These are phyloP conservation scores for Trematomus loennbergii DNA, from an alignment of 2,113 vertebrate species.

Conservation along the genomic window DNA sequence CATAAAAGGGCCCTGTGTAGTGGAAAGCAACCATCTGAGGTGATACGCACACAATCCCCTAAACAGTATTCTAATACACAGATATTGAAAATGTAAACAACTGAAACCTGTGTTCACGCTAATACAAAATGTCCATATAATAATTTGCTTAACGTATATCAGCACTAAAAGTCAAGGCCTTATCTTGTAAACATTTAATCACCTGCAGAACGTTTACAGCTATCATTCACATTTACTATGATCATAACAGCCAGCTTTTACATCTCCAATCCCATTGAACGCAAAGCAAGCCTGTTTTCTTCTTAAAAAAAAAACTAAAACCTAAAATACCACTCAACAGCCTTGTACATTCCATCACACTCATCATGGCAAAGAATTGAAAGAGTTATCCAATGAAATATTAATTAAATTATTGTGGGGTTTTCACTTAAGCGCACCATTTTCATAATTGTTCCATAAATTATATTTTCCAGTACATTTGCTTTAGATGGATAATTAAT, in stretches of 20 bases:
- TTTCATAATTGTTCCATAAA: conserved; percentile 92
- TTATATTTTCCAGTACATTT: conserved; percentile 99
- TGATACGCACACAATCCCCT: conserved; percentile 35
- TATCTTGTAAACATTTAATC: conserved; percentile 67
- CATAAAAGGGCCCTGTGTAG: conserved; percentile 70
- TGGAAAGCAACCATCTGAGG: conserved; percentile 40
- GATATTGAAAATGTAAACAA: conserved; percentile 10
- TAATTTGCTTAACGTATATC: conserved; percentile 62
- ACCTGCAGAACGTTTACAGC: conserved; percentile 53
- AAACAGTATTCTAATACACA: conserved; percentile 14
- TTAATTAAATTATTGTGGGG: conserved; percentile 91
- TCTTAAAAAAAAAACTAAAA: conserved; percentile 37
- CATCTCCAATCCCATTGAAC: conserved; percentile 71
- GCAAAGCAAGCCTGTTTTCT: conserved; percentile 34
- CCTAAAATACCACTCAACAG: conserved; percentile 64
- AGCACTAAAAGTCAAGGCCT: conserved; percentile 68
- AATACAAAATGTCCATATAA: conserved; percentile 22
- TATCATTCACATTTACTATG: conserved; percentile 49
- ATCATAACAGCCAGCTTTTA: conserved; percentile 53
- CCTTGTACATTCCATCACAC: conserved; percentile 61
- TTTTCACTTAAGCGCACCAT: conserved; percentile 91
- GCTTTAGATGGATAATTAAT: conserved; percentile 97
- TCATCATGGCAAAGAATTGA: conserved; percentile 81
- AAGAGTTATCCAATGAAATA: conserved; percentile 93
- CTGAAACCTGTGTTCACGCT: conserved; percentile 8